Percentiles rank a stretch among this genome's conserved stretches.
Evolutionary conservation across 2,888 invertebrate genomes (phyloP).

Genomic region (Sialis lutaria): DNA sequence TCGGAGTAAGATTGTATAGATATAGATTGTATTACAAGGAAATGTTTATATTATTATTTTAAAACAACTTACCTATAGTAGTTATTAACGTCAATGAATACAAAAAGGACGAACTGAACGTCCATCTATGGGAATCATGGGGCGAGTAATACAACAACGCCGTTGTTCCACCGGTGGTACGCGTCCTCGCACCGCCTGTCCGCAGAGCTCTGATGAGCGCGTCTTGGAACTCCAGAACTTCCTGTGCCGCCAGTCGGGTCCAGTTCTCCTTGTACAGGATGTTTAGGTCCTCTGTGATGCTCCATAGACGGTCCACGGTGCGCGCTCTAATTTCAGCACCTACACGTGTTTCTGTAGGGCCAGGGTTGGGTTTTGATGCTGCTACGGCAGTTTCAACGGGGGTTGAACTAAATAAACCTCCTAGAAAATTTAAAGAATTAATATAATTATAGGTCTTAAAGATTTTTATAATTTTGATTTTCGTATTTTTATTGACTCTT

Average conservation of each 20-base stretch:
- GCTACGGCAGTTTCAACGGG: conserved; percentile 42
- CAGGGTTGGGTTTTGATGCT: conserved; percentile 42
- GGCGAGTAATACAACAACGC: conserved; percentile 12
- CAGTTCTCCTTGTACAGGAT: conserved; percentile 83
- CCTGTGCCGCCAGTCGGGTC: conserved; percentile 74
- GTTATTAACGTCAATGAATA: conserved; percentile 89
- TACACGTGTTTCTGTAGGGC: conserved; percentile 29
- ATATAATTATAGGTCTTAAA: too few relatives aligned
- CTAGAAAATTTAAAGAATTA: too few relatives aligned
- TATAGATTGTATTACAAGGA: too few relatives aligned
- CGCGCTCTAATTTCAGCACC: conserved; percentile 43
- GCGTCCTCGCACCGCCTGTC: conserved; percentile 14
- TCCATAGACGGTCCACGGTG: conserved; percentile 70
- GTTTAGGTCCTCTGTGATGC: conserved; percentile 72
- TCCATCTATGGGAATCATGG: conserved; percentile 53
- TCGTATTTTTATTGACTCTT: too few relatives aligned
- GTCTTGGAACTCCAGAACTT: conserved; percentile 71
- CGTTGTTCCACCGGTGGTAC: conserved; percentile 26
- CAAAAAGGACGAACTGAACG: conserved; percentile 79
- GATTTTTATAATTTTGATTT: too few relatives aligned
- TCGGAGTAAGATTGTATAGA: too few relatives aligned
- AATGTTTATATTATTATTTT: too few relatives aligned
- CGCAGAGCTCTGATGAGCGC: conserved; percentile 30
- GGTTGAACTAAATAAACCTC: conserved; percentile 9
- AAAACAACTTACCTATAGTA: conserved; percentile 63